A percentile compares a stretch with the other conserved stretches of the same genome.
Evolutionary conservation across 2,797 vertebrate genomes (phyloP).

Genomic region (Hafferia zeledoni): DNA sequence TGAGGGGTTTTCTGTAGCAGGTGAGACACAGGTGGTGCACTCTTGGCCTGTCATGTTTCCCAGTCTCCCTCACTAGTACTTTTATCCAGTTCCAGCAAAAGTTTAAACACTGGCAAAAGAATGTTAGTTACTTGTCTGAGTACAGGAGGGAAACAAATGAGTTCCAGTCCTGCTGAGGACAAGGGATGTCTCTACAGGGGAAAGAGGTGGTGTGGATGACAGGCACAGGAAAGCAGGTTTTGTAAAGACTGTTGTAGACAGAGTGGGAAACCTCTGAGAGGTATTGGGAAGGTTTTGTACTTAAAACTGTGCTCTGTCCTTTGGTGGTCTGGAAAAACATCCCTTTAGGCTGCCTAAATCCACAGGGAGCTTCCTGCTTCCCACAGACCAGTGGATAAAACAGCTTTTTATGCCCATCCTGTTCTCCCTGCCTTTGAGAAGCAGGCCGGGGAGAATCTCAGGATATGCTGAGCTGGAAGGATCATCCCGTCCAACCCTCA

Average conservation of each 20-base stretch:
- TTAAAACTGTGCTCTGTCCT: not conserved
- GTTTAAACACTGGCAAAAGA: not conserved
- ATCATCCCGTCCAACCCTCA: not conserved
- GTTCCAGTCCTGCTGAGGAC: not conserved
- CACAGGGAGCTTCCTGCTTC: not conserved
- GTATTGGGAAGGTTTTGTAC: not conserved
- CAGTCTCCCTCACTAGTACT: not conserved
- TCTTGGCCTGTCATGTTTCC: not conserved
- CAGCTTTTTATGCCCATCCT: not conserved
- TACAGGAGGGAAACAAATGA: not conserved
- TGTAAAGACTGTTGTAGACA: not conserved
- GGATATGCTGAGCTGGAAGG: not conserved
- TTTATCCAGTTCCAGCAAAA: not conserved
- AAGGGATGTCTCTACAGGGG: not conserved
- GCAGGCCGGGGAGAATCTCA: not conserved
- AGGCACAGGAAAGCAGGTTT: not conserved
- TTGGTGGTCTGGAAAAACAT: not conserved
- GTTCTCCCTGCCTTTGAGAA: not conserved
- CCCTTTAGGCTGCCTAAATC: not conserved
- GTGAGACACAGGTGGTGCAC: not conserved
- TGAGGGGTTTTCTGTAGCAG: not conserved
- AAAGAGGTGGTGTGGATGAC: not conserved
- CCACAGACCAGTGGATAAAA: not conserved
- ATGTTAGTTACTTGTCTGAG: not conserved
- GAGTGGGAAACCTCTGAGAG: not conserved